A percentile compares a stretch with the other conserved stretches of the same genome.
phyloP scores from a whole-genome alignment of 2,797 vertebrate genomes.

The Thalassophryne amazonica region DNA sequence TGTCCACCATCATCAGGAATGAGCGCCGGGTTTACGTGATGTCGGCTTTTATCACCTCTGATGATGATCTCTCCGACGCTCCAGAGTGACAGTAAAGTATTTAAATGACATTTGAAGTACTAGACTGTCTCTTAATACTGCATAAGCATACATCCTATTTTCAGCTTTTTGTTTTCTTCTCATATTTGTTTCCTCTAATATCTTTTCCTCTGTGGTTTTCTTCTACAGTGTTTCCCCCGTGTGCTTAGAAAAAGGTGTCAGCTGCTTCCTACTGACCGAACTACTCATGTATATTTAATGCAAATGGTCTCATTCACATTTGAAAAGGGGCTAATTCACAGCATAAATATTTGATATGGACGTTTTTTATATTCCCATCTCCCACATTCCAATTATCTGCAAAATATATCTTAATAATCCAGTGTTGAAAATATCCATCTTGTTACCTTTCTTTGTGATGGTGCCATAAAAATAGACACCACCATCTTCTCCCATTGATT shows the following conservation, averaged over 20 bases:
- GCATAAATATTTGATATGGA: slow-evolving; percentile 71
- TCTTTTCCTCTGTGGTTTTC: slow-evolving; percentile 1
- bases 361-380: slow-evolving; percentile 58
- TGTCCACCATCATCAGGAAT: neutral
- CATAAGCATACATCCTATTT: neutral
- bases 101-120: no score
- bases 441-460: slow-evolving; percentile 34
- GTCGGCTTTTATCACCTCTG: neutral
- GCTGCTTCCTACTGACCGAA: slow-evolving; percentile 43
- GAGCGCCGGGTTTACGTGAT: neutral
- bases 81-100: neutral
- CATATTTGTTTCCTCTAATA: neutral
- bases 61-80: neutral
- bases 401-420: slow-evolving; percentile 31
- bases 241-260: slow-evolving; percentile 16
- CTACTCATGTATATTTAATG: slow-evolving; percentile 64
- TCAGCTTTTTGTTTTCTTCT: neutral
- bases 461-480: slow-evolving; percentile 25
- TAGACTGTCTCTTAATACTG: neutral
- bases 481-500: slow-evolving; percentile 35
- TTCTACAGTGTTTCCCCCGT: neutral
- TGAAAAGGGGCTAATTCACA: slow-evolving; percentile 65
- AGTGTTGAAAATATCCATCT: slow-evolving; percentile 5
- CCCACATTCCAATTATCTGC: slow-evolving; percentile 60
- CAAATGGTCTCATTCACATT: slow-evolving; percentile 62